phyloP scores from a whole-genome alignment of 2,113 vertebrate genomes.

The Phaethon lepturus region DNA sequence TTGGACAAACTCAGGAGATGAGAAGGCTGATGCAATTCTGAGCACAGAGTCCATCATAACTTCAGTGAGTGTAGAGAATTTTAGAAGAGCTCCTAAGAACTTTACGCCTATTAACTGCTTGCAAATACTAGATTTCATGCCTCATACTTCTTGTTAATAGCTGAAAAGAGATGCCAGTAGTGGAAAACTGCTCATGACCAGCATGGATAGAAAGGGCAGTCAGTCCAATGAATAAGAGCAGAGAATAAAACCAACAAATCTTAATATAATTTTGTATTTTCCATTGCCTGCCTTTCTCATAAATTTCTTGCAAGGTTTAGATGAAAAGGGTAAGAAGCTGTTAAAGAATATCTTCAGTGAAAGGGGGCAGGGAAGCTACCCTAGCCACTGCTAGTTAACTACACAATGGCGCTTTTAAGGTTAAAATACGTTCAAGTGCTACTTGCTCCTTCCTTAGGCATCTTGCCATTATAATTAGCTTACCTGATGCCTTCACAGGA shows the following conservation, averaged over 20 bases:
- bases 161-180: neutral
- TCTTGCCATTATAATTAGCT: neutral
- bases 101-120: neutral
- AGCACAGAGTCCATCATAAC: no score
- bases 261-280: neutral
- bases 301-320: neutral
- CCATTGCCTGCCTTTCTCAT: neutral
- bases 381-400: neutral
- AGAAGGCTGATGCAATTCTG: neutral
- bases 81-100: neutral
- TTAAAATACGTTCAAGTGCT: neutral
- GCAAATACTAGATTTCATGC: neutral
- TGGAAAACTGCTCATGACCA: neutral
- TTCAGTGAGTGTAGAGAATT: rapidly evolving
- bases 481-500: neutral
- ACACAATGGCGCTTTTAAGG: neutral
- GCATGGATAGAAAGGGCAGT: neutral
- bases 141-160: neutral
- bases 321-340: neutral
- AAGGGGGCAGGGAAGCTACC: neutral
- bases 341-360: neutral
- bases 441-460: neutral
- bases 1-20: rapidly evolving
- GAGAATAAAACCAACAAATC: neutral
- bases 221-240: neutral